Conservation (phyloP, 2,113 vertebrate species). For the Atrichornis clamosus region DNA sequence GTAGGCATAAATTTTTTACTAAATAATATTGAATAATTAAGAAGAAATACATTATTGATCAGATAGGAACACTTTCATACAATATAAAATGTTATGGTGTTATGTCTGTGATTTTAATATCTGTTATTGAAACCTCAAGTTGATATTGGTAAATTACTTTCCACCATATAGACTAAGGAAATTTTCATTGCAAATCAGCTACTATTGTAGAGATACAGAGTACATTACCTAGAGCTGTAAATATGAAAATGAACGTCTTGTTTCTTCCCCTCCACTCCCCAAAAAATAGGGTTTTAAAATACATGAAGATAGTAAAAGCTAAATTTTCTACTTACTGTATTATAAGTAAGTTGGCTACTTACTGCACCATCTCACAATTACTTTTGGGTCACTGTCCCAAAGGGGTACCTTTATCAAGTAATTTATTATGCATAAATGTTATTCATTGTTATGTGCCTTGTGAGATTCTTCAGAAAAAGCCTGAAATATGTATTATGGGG, state of each 20-base stretch:
- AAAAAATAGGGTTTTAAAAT: neutral
- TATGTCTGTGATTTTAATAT: conserved; percentile 20
- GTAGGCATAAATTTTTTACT: conserved; percentile 67
- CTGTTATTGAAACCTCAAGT: conserved; percentile 14
- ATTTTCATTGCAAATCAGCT: neutral
- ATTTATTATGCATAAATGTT: neutral
- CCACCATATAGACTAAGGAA: neutral
- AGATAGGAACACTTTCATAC: conserved; percentile 23
- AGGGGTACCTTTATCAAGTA: neutral
- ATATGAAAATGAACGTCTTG: neutral
- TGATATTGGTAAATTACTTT: neutral
- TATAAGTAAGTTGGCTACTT: neutral
- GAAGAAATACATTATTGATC: conserved; percentile 74
- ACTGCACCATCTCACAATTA: neutral
- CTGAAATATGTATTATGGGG: neutral
- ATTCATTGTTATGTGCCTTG: neutral
- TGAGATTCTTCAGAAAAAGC: neutral
- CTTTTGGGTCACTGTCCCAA: neutral
- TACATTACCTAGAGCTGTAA: neutral
- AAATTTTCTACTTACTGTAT: neutral
- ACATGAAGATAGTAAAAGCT: neutral
- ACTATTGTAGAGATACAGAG: neutral
- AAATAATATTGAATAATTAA: conserved; percentile 73
- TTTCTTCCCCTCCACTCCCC: neutral
- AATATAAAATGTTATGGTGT: conserved; percentile 4